Conservation (phyloP, 2,797 vertebrate species). For the Paguma larvata region DNA sequence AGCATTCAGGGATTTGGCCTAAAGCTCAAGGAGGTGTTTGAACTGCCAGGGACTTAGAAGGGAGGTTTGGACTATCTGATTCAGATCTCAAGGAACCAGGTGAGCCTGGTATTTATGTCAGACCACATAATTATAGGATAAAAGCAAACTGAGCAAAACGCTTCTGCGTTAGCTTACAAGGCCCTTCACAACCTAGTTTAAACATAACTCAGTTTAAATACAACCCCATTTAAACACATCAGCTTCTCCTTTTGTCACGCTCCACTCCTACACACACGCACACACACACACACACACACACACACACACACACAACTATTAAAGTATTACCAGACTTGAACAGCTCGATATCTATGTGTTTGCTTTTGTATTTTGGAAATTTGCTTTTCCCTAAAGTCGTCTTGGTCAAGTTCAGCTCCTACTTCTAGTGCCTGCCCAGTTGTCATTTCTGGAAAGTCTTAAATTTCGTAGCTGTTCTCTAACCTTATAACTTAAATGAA, state of each 20-base stretch:
- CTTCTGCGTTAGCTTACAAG: background rate
- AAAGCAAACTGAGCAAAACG: background rate
- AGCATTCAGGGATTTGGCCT: background rate
- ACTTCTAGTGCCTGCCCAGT: background rate
- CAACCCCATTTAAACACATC: background rate
- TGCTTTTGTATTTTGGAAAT: background rate
- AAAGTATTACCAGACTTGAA: background rate
- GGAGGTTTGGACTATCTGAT: background rate
- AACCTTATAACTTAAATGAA: background rate
- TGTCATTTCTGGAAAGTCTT: background rate
- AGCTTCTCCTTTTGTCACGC: background rate
- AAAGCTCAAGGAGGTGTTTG: slow-evolving; percentile 6
- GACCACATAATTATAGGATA: background rate
- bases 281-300: background rate
- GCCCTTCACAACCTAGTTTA: background rate
- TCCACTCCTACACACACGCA: background rate
- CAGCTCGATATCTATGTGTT: background rate
- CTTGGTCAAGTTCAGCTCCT: background rate
- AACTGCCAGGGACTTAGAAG: background rate
- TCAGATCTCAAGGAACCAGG: background rate
- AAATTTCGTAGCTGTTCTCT: background rate
- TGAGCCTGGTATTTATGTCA: background rate
- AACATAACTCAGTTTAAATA: background rate
- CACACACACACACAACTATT: background rate
- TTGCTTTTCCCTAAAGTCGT: background rate